These are phyloP conservation scores for Fukomys damarensis DNA, from an alignment of 2,113 vertebrate species.

Conservation along the genomic window DNA sequence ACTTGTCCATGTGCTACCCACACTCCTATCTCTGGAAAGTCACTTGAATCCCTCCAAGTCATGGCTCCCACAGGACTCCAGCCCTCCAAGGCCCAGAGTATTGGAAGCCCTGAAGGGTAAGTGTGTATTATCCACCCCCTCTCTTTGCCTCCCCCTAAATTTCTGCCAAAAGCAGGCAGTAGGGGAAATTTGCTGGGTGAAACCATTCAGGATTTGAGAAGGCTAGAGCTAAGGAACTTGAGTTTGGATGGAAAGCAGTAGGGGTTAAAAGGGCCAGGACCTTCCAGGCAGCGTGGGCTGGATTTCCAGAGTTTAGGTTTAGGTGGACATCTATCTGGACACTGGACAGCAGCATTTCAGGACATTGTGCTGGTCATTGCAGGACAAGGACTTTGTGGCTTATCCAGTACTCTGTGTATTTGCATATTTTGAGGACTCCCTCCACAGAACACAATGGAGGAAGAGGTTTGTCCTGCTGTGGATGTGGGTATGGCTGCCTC, in stretches of 20 bases:
- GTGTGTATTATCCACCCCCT: not conserved
- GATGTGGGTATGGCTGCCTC: not conserved
- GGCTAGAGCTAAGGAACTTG: not conserved
- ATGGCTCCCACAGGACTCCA: not conserved
- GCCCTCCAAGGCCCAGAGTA: not conserved
- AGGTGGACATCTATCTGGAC: not conserved
- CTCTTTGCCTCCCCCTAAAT: not conserved
- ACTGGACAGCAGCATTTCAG: not conserved
- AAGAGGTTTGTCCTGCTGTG: not conserved
- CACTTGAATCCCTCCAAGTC: not conserved
- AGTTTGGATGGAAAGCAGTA: not conserved
- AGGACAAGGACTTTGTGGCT: not conserved
- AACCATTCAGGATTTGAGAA: not conserved
- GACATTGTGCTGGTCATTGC: not conserved
- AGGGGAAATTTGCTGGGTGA: not conserved
- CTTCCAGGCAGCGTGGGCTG: not conserved
- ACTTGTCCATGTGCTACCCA: not conserved
- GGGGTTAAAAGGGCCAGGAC: not conserved
- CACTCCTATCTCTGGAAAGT: not conserved
- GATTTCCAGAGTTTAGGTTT: not conserved
- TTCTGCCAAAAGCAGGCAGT: not conserved
- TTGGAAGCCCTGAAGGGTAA: not conserved
- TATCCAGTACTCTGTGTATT: not conserved
- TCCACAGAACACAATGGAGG: not conserved
- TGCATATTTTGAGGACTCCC: not conserved